Base-by-base conservation (phyloP, 2,797 vertebrate species). In the Varecia variegata region DNA sequence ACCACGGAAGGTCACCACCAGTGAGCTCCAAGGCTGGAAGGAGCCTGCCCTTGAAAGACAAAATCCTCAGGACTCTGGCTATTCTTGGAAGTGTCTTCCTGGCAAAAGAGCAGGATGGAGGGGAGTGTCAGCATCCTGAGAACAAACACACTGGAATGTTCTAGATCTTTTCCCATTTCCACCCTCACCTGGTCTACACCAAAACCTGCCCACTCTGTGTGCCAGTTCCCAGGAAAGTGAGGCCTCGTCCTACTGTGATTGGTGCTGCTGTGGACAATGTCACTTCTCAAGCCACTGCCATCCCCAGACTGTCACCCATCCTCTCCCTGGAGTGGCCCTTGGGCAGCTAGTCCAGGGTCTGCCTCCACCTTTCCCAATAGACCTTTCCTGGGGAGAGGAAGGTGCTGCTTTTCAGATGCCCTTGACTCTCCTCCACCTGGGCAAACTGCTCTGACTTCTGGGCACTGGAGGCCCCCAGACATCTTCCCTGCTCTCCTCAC, bases 171-270 rank as follows among this genome's bases (percentile, higher is more conserved):
- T 45, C 20, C 32, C 4, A 7, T 27, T 38, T 18, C 68, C 0
- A 0, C 45, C 47, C 62, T 65, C 8, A 1, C 58, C 25, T 17
- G 7, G 18, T 23, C 32, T n/a, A 21, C 76, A 11, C 32, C 32
- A 38, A 35, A 1, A 12, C 52, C 11, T 18, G 7, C 35, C 38
- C 0, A 0, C 15, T 38, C 43, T 9, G 0, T 7, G 52, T 11
- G 7, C 38, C 1, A 1, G 0, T 23, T 40, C 38, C 56, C 20
- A 5, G 23, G 60, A 20, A 86, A 52, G 43, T 2, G 2, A 54
- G 81, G 15, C 12, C 74, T 32, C 7, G 1, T 18, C n/a, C 45
- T 54, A 35, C 47, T 8, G 50, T 15, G 38, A 54, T 0, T 11
- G 20, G n/a, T 1, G 4, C 32, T 7, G 10, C 0, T 20, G 14